These are phyloP conservation scores for Sterna hirundo DNA, from an alignment of 2,113 vertebrate species.

Conservation along the genomic window DNA sequence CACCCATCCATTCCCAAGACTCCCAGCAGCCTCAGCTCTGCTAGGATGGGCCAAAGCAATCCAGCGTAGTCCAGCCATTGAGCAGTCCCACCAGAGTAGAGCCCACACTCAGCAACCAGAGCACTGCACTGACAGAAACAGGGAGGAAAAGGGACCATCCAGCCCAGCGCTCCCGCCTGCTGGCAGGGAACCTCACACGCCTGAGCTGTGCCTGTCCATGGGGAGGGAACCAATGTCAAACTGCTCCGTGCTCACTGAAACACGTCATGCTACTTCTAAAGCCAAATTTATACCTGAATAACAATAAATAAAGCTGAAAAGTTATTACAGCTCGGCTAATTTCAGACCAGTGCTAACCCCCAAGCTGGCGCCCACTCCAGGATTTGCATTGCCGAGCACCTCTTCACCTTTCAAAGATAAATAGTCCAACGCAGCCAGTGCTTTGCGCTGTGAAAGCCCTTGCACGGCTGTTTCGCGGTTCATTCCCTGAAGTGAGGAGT, in stretches of 20 bases:
- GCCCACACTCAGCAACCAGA: neutral
- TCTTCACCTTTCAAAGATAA: neutral
- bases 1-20: neutral
- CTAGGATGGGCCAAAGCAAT: neutral
- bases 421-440: rapidly evolving
- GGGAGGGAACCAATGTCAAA: neutral
- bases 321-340: neutral
- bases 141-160: neutral
- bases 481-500: neutral
- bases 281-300: neutral
- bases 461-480: neutral
- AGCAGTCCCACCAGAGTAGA: neutral
- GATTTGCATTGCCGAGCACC: neutral
- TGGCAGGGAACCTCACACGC: rapidly evolving
- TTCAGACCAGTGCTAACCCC: neutral
- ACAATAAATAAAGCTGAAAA: neutral
- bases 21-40: neutral
- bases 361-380: neutral
- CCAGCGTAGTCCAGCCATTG: rapidly evolving
- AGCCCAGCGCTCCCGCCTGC: rapidly evolving
- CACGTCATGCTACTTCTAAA: neutral
- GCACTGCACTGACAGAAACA: neutral
- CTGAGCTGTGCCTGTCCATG: rapidly evolving
- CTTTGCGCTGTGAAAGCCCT: neutral
- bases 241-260: rapidly evolving